Evolutionary conservation across 1,140 invertebrate species (phyloP), one percentile per base, ranked within the genome.

Genomic region (Danaus melanippus): DNA sequence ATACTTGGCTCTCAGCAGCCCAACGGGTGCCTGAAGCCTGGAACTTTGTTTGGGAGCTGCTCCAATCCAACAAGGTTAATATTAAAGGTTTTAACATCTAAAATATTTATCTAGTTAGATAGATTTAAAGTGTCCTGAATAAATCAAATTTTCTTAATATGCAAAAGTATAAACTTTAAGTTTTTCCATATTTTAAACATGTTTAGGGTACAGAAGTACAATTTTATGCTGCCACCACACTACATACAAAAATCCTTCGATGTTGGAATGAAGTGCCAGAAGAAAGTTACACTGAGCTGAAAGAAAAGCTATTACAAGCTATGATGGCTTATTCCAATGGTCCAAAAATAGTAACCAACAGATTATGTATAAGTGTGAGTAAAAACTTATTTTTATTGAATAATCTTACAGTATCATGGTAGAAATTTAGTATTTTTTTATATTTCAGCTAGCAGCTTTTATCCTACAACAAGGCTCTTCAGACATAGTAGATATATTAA

Each of bases 211-310:
- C 91, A 52, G 95, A 97, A 88, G 92, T 96, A 5, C 95, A 97
- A 82, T 97, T 96, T 87, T 98, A 96, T 90, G 96, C 93, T 54
- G 96, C 96, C 8, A 95, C 92, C 49, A 96, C 95, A 47, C 81
- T 98, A 42, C 93, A 97, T 69, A 90, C 91, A 0, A 98, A 98
- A 86, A 90, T 98, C 42, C 91, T 94, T 60, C 93, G 94, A 76
- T 92, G 92, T 72, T 97, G 94, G 94, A 87, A 91, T 70, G 94
- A 97, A 88, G 89, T 98, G 39, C 95, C 95, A 17, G 76, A 87
- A 48, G 91, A 92, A 50, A 92, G 95, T 64, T 93, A 95, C 79
- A 89, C 91, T 62, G 89, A 88, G 64, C 83, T 98, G 0, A 92
- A 92, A 71, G 90, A 92, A 62, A 91, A 93, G 73, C 87, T 97